Evolutionary conservation across 2,888 invertebrate genomes (phyloP).

Genomic region (Phymatocera aterrima): DNA sequence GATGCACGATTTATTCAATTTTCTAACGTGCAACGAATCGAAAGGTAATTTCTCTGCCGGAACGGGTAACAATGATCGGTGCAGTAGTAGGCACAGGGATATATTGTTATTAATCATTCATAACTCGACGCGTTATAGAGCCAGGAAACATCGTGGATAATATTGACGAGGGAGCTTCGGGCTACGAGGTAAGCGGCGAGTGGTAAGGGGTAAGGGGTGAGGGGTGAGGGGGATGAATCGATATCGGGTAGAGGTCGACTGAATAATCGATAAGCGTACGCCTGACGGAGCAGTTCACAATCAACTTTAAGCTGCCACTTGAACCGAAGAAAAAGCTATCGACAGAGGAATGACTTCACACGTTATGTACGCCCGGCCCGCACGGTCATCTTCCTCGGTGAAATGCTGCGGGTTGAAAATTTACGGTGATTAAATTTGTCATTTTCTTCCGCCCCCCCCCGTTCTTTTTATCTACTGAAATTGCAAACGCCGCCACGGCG

Average conservation of each 20-base stretch:
- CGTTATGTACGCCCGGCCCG: background rate
- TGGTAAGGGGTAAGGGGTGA: background rate
- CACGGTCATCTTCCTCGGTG: background rate
- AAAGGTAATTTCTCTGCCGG: background rate
- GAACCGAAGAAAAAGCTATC: conserved; percentile 37
- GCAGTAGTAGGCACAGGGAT: background rate
- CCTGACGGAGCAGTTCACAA: conserved; percentile 23
- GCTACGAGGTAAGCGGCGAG: background rate
- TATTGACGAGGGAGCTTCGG: conserved; percentile 5
- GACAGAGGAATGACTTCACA: background rate
- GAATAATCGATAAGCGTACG: conserved; percentile 41
- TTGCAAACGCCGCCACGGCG: background rate
- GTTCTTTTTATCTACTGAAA: background rate
- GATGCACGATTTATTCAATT: background rate
- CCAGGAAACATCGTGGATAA: background rate
- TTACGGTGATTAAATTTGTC: background rate
- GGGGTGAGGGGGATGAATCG: conserved; percentile 37
- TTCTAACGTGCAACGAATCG: background rate
- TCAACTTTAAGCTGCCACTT: conserved; percentile 34
- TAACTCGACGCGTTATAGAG: conserved; percentile 9
- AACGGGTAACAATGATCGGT: background rate
- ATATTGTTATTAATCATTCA: conserved; percentile 27
- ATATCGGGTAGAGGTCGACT: conserved; percentile 37
- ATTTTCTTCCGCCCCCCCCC: too few relatives aligned
- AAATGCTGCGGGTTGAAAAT: too few relatives aligned